phyloP scores from a whole-genome alignment of 2,113 vertebrate species.

The Blennius ocellaris region DNA sequence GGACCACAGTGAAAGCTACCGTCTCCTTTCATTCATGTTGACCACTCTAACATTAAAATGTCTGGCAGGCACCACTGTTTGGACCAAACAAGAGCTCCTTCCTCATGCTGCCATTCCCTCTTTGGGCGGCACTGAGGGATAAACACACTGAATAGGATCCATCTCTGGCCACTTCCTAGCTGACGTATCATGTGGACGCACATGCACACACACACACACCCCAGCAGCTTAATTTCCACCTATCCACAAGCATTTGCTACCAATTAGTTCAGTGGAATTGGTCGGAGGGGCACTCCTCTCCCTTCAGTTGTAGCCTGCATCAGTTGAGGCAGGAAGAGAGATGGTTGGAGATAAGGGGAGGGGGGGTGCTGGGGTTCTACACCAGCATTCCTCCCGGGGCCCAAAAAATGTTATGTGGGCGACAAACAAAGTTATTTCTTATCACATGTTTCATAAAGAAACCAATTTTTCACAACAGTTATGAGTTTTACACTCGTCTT shows the following conservation, averaged over 20 bases:
- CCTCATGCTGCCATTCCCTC: too few relatives aligned
- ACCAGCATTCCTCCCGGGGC: constrained; percentile 23
- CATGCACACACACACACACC: constrained; percentile 23
- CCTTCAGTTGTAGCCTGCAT: constrained; percentile 22
- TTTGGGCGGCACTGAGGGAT: too few relatives aligned
- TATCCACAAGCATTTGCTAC: constrained; percentile 30
- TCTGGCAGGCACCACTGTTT: too few relatives aligned
- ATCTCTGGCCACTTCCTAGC: too few relatives aligned
- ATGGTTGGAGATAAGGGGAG: constrained; percentile 39
- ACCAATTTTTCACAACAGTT: neutral
- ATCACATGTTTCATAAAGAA: constrained; percentile 6
- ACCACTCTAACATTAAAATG: too few relatives aligned
- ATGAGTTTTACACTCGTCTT: neutral
- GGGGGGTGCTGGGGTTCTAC: too few relatives aligned
- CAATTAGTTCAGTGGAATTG: constrained; percentile 46
- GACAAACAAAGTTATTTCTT: constrained; percentile 37
- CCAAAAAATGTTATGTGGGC: constrained; percentile 24
- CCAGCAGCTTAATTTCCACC: constrained; percentile 12
- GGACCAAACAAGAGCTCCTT: too few relatives aligned
- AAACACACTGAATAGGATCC: constrained; percentile 35
- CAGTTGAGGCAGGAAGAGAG: constrained; percentile 32
- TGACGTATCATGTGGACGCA: constrained; percentile 14
- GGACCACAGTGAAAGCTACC: too few relatives aligned
- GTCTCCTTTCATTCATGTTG: too few relatives aligned
- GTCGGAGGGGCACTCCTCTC: constrained; percentile 14